Base-by-base conservation (phyloP, 30 jellyfish, hydroid and myxozoan genomes). In the Hydractinia echinata region DNA sequence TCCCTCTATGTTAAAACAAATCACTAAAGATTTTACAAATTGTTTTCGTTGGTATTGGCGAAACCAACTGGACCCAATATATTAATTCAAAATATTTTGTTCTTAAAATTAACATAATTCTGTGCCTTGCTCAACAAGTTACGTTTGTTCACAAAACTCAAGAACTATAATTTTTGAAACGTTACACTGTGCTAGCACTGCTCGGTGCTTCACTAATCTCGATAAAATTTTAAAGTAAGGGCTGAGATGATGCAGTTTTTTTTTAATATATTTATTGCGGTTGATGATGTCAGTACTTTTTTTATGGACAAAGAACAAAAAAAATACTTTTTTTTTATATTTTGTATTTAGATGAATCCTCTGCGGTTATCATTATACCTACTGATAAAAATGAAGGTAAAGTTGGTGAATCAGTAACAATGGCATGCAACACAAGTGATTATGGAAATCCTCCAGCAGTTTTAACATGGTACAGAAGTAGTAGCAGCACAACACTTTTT, bases 401-500 rank as follows among this genome's bases (percentile, higher is more conserved):
- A n/a, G 16, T 64, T 64, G 74, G 74, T 6, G 39, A 64, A 6
- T 7, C 2, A 64, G 19, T 64, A 6, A n/a, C 74, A 6, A 64
- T 64, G 19, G 6, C 10, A 6, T 64, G 74, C 4, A n/a, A 64
- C 39, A n/a, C 74, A 13, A 64, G 39, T 64, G 74, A 64, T 1
- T 64, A 64, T 13, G 74, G 74, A 7, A 64, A 6, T 13, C 74
- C 74, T 64, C 9, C 9, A 64, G 74, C 18, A 64, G 74, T n/a
- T 7, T 64, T 64, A 64, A 4, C 74, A 4, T 64, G 74, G 74
- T 7, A 6, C 39, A 64, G 39, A 7, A 51, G 39, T 64, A 0
- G 51, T 4, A n/a, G 5, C 4, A n/a, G 51, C 19, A 44, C 10
- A 1, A 0, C 16, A 13, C 9, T 64, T 2, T 7, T 4, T 6